These are phyloP conservation scores for Plectropomus leopardus DNA, from an alignment of 2,113 vertebrate species.

Conservation along the genomic window DNA sequence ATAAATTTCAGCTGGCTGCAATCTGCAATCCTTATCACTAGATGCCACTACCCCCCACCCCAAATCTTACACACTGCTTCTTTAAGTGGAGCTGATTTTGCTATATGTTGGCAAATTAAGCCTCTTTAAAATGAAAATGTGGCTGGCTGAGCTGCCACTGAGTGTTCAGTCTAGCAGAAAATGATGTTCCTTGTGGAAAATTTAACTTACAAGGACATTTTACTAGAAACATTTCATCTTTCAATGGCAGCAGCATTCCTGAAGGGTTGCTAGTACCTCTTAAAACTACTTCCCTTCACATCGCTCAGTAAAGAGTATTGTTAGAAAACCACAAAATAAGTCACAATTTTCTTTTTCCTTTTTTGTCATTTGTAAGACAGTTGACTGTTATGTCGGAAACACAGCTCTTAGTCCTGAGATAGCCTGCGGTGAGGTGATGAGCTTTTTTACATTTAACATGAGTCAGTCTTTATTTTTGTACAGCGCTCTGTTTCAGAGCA, in stretches of 20 bases:
- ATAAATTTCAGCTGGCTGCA: too few species aligned
- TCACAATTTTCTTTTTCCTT: constrained; percentile 6
- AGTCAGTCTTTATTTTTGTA: constrained; percentile 5
- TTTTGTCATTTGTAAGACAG: constrained; percentile 19
- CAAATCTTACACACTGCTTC: too few species aligned
- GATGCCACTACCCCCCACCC: too few species aligned
- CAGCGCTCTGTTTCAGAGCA: constrained; percentile 16
- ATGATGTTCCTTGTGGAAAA: constrained; percentile 7
- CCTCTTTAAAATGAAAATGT: constrained; percentile 8
- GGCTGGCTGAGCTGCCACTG: not conserved
- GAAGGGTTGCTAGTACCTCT: constrained; percentile 25
- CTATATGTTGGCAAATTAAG: not conserved
- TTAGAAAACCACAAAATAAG: constrained; percentile 30
- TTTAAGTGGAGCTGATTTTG: constrained; percentile 16
- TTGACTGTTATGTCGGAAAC: not conserved
- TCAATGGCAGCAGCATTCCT: constrained; percentile 31
- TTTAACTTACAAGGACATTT: constrained; percentile 26
- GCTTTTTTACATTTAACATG: not conserved
- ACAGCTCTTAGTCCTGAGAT: not conserved
- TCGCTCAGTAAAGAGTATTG: constrained; percentile 24
- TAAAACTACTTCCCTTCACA: constrained; percentile 35
- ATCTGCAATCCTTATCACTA: too few species aligned
- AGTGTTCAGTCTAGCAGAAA: constrained; percentile 24
- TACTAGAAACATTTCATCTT: constrained; percentile 9
- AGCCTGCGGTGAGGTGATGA: not conserved